A percentile compares a stretch with the other conserved stretches of the same genome.
These are phyloP conservation scores for Tokudaia tokunoshimensis DNA, from an alignment of 2,797 vertebrate genomes.

Conservation along the genomic window DNA sequence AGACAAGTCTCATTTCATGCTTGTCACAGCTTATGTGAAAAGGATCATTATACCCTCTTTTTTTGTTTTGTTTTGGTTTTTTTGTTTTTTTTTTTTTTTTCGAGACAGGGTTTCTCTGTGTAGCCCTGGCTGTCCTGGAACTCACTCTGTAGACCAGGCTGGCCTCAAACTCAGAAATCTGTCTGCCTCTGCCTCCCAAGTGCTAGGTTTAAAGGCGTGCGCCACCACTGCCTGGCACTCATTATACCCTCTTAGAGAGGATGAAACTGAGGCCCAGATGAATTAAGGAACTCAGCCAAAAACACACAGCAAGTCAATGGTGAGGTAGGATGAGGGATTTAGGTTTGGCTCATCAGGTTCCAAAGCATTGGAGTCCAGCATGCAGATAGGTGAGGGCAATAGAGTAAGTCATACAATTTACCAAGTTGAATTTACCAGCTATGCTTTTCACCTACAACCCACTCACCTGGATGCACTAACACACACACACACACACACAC, in stretches of 20 bases:
- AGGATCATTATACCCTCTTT: not conserved
- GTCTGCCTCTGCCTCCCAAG: too few relatives aligned
- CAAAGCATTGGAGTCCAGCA: not conserved
- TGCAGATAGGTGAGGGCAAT: not conserved
- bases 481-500: not conserved
- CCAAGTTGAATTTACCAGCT: not conserved
- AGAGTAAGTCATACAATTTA: not conserved
- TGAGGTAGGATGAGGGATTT: not conserved
- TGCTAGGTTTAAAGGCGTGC: too few relatives aligned
- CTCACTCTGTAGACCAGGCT: too few relatives aligned
- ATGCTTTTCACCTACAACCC: not conserved
- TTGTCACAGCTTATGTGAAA: not conserved
- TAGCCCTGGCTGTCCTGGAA: too few relatives aligned
- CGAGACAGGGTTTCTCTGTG: too few relatives aligned
- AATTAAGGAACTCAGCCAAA: slow-evolving; percentile 3
- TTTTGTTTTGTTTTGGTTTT: too few relatives aligned
- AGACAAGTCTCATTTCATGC: not conserved
- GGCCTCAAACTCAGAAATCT: too few relatives aligned
- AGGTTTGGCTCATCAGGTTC: not conserved
- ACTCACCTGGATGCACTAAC: not conserved
- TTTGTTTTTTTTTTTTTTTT: too few relatives aligned
- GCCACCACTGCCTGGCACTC: not conserved
- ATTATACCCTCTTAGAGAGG: not conserved
- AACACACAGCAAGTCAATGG: not conserved
- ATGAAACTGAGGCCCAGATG: slow-evolving; percentile 30